Base-by-base conservation (phyloP, 2,888 invertebrate species). In the Trissoscelio sp. region DNA sequence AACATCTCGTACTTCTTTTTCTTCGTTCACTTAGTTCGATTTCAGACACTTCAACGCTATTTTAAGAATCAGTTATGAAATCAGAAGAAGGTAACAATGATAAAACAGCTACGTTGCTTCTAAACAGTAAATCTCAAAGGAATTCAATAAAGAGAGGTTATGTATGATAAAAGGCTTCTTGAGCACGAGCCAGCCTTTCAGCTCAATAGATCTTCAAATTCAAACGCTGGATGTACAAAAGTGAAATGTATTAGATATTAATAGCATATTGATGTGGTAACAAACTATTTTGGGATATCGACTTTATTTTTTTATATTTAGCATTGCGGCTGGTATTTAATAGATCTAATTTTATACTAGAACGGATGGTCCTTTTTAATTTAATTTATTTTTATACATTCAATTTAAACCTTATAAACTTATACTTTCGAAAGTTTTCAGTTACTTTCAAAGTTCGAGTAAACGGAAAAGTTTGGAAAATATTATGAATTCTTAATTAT, bases 161-260 rank as follows among this genome's bases (percentile, higher is more conserved):
- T 51, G 28, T 60, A 72, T 72, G 70, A 70, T 48, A 70, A 70
- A 48, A 58, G 70, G 70, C 16, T 58, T 48, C 70, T 48, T 70
- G 48, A 70, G 58, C 37, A 48, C 58, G 48, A 70, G 57, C 57
- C 57, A 58, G 48, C 58, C 39, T 70, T 58, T 57, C 18, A 31
- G 55, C 44, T 70, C 70, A 22, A 70, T 58, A 70, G 48, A 58
- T 70, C 46, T 58, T 58, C 34, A 70, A 58, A 55, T 46, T 44
- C 70, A 70, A 57, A 31, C 57, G 69, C 12, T 31, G 55, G 31
- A 22, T 46, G 44, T 57, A 31, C 46, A 16, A 44, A 44, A 55
- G 44, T 57, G 28, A 34, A 42, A 58, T 42, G 22, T 58, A 70
- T 58, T 58, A 31, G 48, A 58, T 57, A 69, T 69, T 69, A 57